A percentile compares a stretch with the other conserved stretches of the same genome.
phyloP scores from a whole-genome alignment of 2,888 invertebrate genomes.

The Noctua janthina region DNA sequence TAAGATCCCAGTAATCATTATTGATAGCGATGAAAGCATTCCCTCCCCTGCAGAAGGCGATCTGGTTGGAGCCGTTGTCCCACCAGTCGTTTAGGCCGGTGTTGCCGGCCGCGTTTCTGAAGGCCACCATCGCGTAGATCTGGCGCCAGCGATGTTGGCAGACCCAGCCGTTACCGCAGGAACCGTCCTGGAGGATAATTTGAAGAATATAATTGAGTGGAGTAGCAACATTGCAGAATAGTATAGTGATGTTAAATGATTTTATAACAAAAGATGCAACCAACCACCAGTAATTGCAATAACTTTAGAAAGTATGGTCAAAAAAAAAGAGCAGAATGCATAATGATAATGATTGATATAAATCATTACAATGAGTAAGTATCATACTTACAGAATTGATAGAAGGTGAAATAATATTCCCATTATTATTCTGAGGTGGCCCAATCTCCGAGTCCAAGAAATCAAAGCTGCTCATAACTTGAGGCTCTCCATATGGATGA shows the following conservation, averaged over 20 bases:
- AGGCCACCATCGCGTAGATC: conserved; percentile 93
- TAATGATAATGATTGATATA: not conserved
- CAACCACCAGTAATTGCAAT: not conserved
- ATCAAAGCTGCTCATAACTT: conserved; percentile 96
- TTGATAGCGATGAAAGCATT: conserved; percentile 92
- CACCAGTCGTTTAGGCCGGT: conserved; percentile 92
- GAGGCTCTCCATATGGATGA: conserved; percentile 94
- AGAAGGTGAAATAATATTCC: conserved; percentile 91
- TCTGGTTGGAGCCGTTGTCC: conserved; percentile 94
- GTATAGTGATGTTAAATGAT: not conserved
- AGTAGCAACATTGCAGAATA: not conserved
- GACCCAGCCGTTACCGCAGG: conserved; percentile 93
- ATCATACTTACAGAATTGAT: conserved; percentile 89
- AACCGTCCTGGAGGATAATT: conserved; percentile 74
- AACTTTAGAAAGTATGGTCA: not conserved
- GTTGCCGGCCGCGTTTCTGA: conserved; percentile 92
- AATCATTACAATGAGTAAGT: not conserved
- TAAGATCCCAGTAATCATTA: conserved; percentile 87
- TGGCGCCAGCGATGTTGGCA: conserved; percentile 95
- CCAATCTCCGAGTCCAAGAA: conserved; percentile 92
- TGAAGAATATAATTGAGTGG: not conserved
- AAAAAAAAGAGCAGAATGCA: not conserved
- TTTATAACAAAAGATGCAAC: too few relatives aligned
- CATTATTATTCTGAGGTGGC: conserved; percentile 92
- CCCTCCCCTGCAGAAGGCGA: conserved; percentile 92